Evolutionary conservation across 2,113 vertebrate genomes (phyloP).

Genomic region (Pseudonaja textilis): DNA sequence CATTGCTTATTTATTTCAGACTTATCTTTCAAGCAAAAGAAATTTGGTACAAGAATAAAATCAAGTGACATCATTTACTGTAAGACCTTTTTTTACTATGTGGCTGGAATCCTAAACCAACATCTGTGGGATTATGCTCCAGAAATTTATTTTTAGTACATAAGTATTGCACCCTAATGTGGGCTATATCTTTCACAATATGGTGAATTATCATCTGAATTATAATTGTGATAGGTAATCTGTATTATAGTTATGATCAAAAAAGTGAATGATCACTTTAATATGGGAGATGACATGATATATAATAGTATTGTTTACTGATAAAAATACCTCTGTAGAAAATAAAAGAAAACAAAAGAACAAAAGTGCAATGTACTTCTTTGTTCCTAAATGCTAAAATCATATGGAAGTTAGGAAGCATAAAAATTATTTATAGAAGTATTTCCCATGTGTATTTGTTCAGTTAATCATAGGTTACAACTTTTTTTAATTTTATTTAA

Average conservation of each 20-base stretch:
- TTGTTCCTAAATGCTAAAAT: background rate
- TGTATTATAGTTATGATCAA: constrained; percentile 23
- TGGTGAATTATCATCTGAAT: background rate
- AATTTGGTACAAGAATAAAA: background rate
- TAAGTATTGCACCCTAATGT: background rate
- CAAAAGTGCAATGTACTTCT: background rate
- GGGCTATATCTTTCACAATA: background rate
- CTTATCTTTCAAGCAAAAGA: constrained; percentile 31
- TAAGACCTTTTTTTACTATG: constrained; percentile 3
- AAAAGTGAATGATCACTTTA: background rate
- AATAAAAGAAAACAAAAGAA: background rate
- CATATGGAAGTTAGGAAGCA: background rate
- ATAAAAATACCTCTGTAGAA: background rate
- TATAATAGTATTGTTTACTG: background rate
- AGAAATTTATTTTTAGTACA: background rate
- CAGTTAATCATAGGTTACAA: background rate
- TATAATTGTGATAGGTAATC: background rate
- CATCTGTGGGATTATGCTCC: background rate
- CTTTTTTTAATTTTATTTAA: background rate
- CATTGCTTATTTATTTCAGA: background rate
- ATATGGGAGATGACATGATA: background rate
- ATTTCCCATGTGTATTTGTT: background rate
- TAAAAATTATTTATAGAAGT: background rate
- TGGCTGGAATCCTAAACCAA: background rate
- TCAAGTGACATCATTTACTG: constrained; percentile 18